phyloP scores from a whole-genome alignment of 92 coral and sea anemone genomes.

The Muricea muricata region DNA sequence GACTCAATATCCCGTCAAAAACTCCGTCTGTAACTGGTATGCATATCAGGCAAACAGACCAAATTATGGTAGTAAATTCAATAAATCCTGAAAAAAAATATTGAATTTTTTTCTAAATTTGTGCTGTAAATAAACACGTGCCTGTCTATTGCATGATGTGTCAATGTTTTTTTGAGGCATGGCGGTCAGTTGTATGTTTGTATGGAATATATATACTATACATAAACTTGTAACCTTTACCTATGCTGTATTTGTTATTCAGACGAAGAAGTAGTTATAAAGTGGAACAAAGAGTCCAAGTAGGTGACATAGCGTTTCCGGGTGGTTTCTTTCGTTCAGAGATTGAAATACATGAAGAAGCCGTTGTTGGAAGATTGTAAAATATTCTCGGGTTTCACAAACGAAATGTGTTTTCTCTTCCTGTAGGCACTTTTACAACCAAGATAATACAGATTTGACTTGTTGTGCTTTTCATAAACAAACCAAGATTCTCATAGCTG shows the following conservation, averaged over 20 bases:
- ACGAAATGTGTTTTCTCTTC: background rate
- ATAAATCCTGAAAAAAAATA: no score
- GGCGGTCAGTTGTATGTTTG: background rate
- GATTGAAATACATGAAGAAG: no score
- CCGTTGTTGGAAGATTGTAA: no score
- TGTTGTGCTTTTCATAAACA: constrained; percentile 87
- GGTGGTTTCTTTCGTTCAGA: no score
- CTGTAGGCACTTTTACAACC: constrained; percentile 78
- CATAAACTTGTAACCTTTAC: background rate
- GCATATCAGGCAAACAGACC: no score
- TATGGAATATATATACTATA: background rate
- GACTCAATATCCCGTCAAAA: no score
- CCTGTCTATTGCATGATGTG: no score
- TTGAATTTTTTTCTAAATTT: no score
- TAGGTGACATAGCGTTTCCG: constrained; percentile 50
- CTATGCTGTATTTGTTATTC: constrained; percentile 4
- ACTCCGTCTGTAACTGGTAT: no score
- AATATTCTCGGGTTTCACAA: background rate
- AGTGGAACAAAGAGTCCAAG: constrained; percentile 72
- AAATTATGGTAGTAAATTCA: no score
- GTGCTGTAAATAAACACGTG: no score
- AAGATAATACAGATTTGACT: constrained; percentile 75
- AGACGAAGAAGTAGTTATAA: constrained; percentile 59
- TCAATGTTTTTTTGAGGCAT: no score
- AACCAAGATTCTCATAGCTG: constrained; percentile 77